phyloP scores from a whole-genome alignment of 2,888 invertebrate species.

The Agrilus biguttatus region DNA sequence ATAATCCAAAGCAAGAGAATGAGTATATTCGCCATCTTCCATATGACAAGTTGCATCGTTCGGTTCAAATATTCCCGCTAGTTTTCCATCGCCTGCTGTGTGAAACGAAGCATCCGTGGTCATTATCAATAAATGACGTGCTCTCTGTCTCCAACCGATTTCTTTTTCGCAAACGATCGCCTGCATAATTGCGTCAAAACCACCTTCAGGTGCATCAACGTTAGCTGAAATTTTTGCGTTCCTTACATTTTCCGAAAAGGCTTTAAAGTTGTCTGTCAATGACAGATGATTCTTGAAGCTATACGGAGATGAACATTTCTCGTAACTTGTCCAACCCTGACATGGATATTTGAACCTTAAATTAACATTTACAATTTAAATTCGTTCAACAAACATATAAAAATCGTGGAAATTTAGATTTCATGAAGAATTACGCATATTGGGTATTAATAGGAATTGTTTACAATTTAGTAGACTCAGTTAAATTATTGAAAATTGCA shows the following conservation, averaged over 20 bases:
- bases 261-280: slow-evolving; percentile 40
- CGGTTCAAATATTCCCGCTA: slow-evolving; percentile 51
- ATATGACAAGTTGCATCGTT: slow-evolving; percentile 60
- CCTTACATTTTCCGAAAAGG: slow-evolving; percentile 30
- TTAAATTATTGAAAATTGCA: too few species aligned
- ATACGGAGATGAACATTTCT: slow-evolving; percentile 42
- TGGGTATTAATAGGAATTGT: too few species aligned
- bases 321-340: slow-evolving; percentile 14
- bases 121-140: slow-evolving; percentile 57
- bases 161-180: slow-evolving; percentile 53
- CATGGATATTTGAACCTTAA: slow-evolving; percentile 20
- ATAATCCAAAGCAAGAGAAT: slow-evolving; percentile 52
- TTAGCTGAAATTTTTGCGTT: slow-evolving; percentile 35
- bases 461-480: too few species aligned
- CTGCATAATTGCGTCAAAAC: slow-evolving; percentile 80
- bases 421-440: too few species aligned
- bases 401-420: neutral
- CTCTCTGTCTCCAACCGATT: slow-evolving; percentile 66
- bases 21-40: slow-evolving; percentile 38
- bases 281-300: slow-evolving; percentile 62
- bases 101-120: slow-evolving; percentile 69
- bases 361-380: slow-evolving; percentile 13
- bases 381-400: neutral
- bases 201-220: slow-evolving; percentile 51
- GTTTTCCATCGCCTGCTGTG: slow-evolving; percentile 63